These are phyloP conservation scores for Calidris pygmaea DNA, from an alignment of 2,113 vertebrate species.

Conservation along the genomic window DNA sequence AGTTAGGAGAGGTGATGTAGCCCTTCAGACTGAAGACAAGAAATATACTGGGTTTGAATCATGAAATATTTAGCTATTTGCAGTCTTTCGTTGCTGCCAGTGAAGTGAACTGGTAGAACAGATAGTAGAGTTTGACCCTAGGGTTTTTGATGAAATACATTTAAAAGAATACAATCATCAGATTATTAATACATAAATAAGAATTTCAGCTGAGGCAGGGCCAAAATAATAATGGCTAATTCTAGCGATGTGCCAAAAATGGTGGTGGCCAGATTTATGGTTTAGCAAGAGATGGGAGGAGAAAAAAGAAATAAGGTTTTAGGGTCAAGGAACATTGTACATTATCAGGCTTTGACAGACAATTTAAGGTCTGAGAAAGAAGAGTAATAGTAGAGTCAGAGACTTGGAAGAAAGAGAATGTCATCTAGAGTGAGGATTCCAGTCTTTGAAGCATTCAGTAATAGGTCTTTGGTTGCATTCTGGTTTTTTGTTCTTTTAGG, in stretches of 20 bases:
- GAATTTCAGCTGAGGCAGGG: slow-evolving; percentile 11
- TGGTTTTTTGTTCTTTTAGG: background rate
- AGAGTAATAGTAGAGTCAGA: slow-evolving; percentile 2
- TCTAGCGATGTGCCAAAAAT: background rate
- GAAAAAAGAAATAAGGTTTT: slow-evolving; percentile 8
- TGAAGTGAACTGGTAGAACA: background rate
- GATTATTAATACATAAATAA: slow-evolving; percentile 35
- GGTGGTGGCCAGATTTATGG: background rate
- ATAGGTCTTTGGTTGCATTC: background rate
- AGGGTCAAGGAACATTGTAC: slow-evolving; percentile 17
- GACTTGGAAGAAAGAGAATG: slow-evolving; percentile 22
- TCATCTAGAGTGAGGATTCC: background rate
- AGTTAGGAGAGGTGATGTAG: background rate
- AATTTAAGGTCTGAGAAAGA: slow-evolving; percentile 48
- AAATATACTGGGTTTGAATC: background rate
- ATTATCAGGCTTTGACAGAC: slow-evolving; percentile 21
- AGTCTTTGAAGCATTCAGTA: slow-evolving; percentile 3
- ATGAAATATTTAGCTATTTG: slow-evolving; percentile 8
- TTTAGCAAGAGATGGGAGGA: background rate
- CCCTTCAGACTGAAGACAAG: background rate
- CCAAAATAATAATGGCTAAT: slow-evolving; percentile 32
- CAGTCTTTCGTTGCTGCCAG: background rate
- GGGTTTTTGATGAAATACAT: background rate
- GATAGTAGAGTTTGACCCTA: background rate
- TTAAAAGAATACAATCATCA: background rate